Conservation (phyloP, 2,113 vertebrate species). For the Ceyx cyanopectus region DNA sequence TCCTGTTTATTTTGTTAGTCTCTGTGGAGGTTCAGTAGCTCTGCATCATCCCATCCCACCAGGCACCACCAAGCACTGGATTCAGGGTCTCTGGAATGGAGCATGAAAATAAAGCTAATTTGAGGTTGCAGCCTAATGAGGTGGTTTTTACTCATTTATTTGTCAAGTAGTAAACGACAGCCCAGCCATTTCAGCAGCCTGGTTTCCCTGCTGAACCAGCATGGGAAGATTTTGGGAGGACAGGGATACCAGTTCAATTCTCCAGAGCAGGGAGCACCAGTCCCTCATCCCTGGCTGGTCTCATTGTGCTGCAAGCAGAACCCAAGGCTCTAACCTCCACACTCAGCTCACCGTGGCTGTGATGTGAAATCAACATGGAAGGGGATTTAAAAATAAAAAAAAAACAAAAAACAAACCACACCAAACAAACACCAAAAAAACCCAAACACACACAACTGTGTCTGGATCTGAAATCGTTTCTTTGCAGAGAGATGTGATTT, state of each 20-base stretch:
- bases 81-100: accelerated
- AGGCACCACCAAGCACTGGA: background rate
- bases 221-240: background rate
- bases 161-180: accelerated
- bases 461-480: background rate
- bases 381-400: background rate
- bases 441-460: background rate
- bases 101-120: background rate
- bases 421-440: background rate
- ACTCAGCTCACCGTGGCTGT: background rate
- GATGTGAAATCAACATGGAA: background rate
- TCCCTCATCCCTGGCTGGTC: background rate
- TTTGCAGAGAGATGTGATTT: background rate
- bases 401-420: background rate
- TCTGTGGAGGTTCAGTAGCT: background rate
- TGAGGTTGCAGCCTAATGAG: accelerated
- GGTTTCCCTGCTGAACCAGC: background rate
- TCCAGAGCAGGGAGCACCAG: background rate
- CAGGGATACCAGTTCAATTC: background rate
- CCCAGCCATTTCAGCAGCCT: background rate
- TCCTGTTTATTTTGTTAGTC: background rate
- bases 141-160: background rate
- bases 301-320: accelerated
- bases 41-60: background rate
- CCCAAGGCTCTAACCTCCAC: background rate